phyloP scores from a whole-genome alignment of 64 coral and sea anemone species.

The Montipora efflorescens region DNA sequence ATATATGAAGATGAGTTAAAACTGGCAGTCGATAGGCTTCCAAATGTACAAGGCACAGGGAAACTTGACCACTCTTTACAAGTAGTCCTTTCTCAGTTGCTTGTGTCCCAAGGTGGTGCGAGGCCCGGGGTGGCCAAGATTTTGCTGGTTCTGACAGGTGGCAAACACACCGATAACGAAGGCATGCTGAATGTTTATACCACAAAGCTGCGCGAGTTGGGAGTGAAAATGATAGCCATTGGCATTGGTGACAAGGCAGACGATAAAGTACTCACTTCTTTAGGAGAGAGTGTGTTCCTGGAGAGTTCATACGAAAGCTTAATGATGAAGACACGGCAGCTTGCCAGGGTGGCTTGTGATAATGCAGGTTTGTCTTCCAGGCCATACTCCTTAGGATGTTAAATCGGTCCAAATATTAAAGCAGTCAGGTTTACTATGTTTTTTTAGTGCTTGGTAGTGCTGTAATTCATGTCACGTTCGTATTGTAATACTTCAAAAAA shows the following conservation, averaged over 20 bases:
- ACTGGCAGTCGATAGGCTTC: constrained; percentile 53
- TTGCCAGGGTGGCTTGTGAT: constrained; percentile 3
- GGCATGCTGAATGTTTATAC: neutral
- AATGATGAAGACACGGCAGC: constrained; percentile 32
- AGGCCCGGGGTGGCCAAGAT: constrained; percentile 62
- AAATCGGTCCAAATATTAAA: neutral
- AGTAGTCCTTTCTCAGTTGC: constrained; percentile 33
- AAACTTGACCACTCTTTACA: constrained; percentile 58
- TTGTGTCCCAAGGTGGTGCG: constrained; percentile 43
- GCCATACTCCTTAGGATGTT: neutral
- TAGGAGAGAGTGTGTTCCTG: constrained; percentile 13
- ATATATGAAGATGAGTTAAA: constrained; percentile 56
- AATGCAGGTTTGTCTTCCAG: constrained; percentile 4
- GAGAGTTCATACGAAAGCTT: constrained; percentile 7
- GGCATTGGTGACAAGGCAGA: neutral
- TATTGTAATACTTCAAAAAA: too few species aligned
- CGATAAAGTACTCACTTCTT: neutral
- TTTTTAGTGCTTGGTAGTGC: too few species aligned
- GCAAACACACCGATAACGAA: neutral
- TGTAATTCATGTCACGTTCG: too few species aligned
- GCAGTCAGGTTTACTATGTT: too few species aligned
- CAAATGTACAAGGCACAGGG: constrained; percentile 31
- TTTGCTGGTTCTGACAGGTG: constrained; percentile 17
- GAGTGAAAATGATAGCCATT: neutral
- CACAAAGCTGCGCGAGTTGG: neutral